Base-by-base conservation (phyloP, 2,888 invertebrate genomes). In the Baronia brevicornis region DNA sequence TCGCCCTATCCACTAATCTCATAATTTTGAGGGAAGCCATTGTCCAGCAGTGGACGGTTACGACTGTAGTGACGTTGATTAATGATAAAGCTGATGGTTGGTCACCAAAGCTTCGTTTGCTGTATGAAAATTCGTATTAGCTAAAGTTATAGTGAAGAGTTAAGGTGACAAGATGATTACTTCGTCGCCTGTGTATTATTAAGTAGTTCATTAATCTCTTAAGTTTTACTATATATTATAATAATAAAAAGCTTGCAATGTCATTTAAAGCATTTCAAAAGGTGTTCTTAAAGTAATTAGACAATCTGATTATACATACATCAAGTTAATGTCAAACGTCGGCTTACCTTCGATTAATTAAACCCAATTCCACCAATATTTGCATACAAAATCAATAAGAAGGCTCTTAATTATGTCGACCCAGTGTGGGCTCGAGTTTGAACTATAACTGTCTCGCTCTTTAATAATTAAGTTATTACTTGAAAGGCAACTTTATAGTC, bases 301-400 rank as follows among this genome's bases (percentile, higher is more conserved):
- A 60, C 52, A 58, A 54, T 58, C 60, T 58, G 60, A 69, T 69
- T 67, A 64, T 60, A 60, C 60, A 67, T 78, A 66, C 63, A 73
- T 80, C 70, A 74, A 57, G 60, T 70, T 67, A 69, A 69, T 61
- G 77, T 65, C 79, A 70, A 62, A 63, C 51, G 54, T 50, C 44
- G 57, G 61, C 58, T 61, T 58, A 56, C 63, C 63, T 60, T 53
- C 65, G 60, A 79, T 80, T 79, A 67, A 80, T 82, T 68, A 68
- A 63, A 52, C 50, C 43, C 36, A 38, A 41, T 69, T 68, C 60
- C 58, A 60, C 56, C 46, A 60, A 60, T 68, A 77, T 79, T 79
- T 74, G 73, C 80, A 74, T 78, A 70, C 70, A 72, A 63, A 63
- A 58, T 66, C 64, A 75, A 59, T 72, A 75, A 75, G 78, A 67